A percentile compares a stretch with the other conserved stretches of the same genome.
Conservation (phyloP, 2,888 invertebrate species). For the Chloroclystis v-ata region DNA sequence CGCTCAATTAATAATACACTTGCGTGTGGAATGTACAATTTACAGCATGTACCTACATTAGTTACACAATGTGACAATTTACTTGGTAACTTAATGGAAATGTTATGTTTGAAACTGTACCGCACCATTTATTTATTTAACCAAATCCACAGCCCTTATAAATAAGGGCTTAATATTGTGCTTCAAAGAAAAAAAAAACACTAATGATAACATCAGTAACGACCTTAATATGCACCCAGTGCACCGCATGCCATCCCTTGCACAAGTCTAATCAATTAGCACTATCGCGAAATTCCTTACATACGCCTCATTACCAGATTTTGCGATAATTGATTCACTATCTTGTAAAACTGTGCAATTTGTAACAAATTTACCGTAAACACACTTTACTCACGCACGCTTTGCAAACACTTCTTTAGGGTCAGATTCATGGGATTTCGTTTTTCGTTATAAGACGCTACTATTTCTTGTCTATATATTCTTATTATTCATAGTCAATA, state of each 20-base stretch:
- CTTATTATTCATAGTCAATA: too few species aligned
- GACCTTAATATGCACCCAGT: too few species aligned
- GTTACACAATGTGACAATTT: slow-evolving; percentile 18
- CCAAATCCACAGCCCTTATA: too few species aligned
- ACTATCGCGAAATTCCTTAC: slow-evolving; percentile 6
- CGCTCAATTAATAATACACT: slow-evolving; percentile 25
- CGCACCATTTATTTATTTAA: neutral
- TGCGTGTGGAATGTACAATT: slow-evolving; percentile 21
- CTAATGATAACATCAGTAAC: neutral
- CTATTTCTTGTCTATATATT: too few species aligned
- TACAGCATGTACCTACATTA: slow-evolving; percentile 9
- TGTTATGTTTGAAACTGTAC: slow-evolving; percentile 8
- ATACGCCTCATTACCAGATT: slow-evolving; percentile 6
- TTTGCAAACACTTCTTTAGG: too few species aligned
- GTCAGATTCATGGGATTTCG: slow-evolving; percentile 18
- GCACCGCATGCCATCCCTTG: neutral
- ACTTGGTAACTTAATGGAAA: slow-evolving; percentile 1
- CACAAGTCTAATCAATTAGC: slow-evolving; percentile 3
- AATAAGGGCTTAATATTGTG: too few species aligned
- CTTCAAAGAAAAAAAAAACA: too few species aligned
- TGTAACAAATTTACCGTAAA: slow-evolving; percentile 11
- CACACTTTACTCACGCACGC: slow-evolving; percentile 6
- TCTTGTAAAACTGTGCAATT: slow-evolving; percentile 7
- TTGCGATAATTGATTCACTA: slow-evolving; percentile 16
- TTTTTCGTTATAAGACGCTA: too few species aligned